Conservation (phyloP, 2,888 invertebrate species). For the Drosophila sordidula region DNA sequence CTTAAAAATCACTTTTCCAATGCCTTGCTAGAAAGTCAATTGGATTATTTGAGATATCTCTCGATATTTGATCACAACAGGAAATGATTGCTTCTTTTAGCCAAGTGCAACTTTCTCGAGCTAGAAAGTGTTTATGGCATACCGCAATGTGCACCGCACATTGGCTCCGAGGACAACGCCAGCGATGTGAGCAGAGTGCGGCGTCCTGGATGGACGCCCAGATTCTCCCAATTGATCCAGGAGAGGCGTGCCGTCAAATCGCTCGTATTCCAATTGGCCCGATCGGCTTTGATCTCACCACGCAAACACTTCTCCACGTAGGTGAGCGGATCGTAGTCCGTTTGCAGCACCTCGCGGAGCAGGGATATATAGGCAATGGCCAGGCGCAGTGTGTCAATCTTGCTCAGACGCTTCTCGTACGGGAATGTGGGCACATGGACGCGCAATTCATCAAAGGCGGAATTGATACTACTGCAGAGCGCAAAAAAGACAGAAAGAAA, state of each 20-base stretch:
- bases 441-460: slow-evolving; percentile 98
- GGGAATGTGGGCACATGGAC: slow-evolving; percentile 99
- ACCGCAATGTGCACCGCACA: slow-evolving; percentile 81
- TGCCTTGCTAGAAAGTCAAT: background rate
- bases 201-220: slow-evolving; percentile 96
- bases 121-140: slow-evolving; percentile 51
- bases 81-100: background rate
- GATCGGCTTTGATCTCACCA: slow-evolving; percentile 94
- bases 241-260: slow-evolving; percentile 98
- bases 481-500: slow-evolving; percentile 39
- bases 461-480: slow-evolving; percentile 97
- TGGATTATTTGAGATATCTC: slow-evolving; percentile 31
- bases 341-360: slow-evolving; percentile 93
- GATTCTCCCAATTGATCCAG: slow-evolving; percentile 99
- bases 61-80: background rate
- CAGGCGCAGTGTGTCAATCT: slow-evolving; percentile 98
- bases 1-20: no score
- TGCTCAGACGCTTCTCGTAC: slow-evolving; percentile 98
- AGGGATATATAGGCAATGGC: slow-evolving; percentile 99
- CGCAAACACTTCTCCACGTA: slow-evolving; percentile 96
- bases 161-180: slow-evolving; percentile 90
- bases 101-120: background rate
- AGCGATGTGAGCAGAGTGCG: slow-evolving; percentile 93
- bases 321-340: slow-evolving; percentile 95
- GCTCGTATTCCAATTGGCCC: slow-evolving; percentile 98